Evolutionary conservation across 2,113 vertebrate genomes (phyloP), one percentile per base, ranked within the genome.

Genomic region (Saguinus midas): DNA sequence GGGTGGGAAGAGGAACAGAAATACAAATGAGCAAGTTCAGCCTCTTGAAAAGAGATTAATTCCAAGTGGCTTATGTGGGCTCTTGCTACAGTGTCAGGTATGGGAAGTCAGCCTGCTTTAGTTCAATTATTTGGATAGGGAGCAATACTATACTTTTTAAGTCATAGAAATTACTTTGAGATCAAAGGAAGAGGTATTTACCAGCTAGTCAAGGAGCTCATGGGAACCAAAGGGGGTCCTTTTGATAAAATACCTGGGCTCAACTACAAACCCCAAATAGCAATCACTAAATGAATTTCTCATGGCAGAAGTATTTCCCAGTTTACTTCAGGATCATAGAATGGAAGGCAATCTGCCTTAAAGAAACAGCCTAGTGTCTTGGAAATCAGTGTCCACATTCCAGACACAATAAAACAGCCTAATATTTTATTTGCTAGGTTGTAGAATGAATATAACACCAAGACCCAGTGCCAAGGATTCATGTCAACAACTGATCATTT

Each of bases 1-100:
- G 43, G 90, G 95, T 92, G 87, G 61, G 90, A 91, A 97, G 92
- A 96, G 92, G 97, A 97, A 98, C 37, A 98, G 84, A 96, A 92
- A 97, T 79, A 98, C 90, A 96, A 83, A n/a, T 94, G 95, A 97
- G 83, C 88, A 90, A 72, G 61, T 57, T 64, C 40, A 76, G 90
- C 87, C 87, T 5, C 94, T 95, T 89, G 81, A 94, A 89, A 50
- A 89, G 25, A 55, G 40, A 64, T 85, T 96, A 93, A 90, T 73
- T 95, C 94, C 93, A 96, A 96, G 96, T 17, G 92, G 96, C 91
- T 68, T 64, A 18, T 35, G 25, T 45, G 81, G 23, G 72, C 88
- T 94, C 88, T 40, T n/a, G 64, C 58, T 84, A 68, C 40, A 45
- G 5, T 20, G 16, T 75, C 75, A 84, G 29, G 58, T 45, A 57